Percentiles rank a stretch among this genome's conserved stretches.
Evolutionary conservation across 2,113 vertebrate species (phyloP).

Genomic region (Sturnira hondurensis): DNA sequence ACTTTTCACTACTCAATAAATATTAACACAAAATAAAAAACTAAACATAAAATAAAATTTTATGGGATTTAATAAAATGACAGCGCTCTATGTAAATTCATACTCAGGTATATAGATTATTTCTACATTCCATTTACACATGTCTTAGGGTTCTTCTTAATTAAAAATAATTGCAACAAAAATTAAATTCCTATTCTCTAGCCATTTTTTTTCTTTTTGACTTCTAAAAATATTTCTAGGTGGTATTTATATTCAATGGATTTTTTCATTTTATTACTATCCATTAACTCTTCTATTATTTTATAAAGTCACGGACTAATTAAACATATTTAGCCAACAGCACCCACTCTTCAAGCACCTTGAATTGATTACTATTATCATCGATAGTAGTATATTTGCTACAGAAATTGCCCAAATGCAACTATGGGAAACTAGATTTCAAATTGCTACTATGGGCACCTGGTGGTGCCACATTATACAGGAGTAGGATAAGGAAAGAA

Average conservation of each 20-base stretch:
- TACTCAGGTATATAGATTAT: background rate
- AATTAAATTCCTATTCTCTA: background rate
- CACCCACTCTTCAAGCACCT: background rate
- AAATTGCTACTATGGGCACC: background rate
- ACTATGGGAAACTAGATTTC: background rate
- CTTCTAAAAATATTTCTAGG: background rate
- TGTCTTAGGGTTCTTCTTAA: background rate
- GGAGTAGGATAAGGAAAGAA: background rate
- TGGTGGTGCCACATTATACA: background rate
- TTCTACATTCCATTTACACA: background rate
- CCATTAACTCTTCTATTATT: background rate
- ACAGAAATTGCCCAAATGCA: background rate
- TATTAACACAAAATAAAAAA: background rate
- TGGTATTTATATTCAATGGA: background rate
- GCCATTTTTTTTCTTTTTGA: background rate
- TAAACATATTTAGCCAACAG: background rate
- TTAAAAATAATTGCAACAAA: background rate
- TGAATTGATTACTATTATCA: background rate
- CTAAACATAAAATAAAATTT: background rate
- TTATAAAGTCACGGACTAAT: background rate
- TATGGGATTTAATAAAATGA: background rate
- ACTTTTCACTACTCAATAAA: background rate
- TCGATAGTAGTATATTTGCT: background rate
- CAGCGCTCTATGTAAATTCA: background rate
- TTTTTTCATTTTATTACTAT: background rate